Evolutionary conservation across 2,797 vertebrate genomes (phyloP), one percentile per base, ranked within the genome.

Genomic region (Cuniculus paca): DNA sequence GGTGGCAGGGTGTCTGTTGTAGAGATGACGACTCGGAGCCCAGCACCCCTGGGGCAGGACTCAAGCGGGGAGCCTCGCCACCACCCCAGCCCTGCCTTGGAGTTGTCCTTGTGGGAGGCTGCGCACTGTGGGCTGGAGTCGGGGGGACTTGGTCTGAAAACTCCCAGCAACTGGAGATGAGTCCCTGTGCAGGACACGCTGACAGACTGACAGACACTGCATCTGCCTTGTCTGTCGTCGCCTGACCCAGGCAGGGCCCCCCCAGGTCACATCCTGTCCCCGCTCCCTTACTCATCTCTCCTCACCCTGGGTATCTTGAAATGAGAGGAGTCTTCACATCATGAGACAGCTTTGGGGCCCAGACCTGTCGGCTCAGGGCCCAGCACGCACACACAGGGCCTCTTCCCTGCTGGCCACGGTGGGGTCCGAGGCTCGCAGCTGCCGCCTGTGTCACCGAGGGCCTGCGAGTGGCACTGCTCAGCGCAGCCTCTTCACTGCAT

Each of bases 121-220:
- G 14, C 7, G 3, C n/a, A 0, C 9, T n/a, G 20, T 2, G 34
- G 61, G 12, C 14, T n/a, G 6, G 34, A 16, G 63, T 22, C 17
- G 17, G 17, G 34, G 60, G 60, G 28, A 14, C 72, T 45, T 22
- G 26, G 12, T 74, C 39, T 28, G 26, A 45, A 16, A 45, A 45
- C 42, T 75, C 24, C 12, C 22, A 2, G 13, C 26, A 48, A 1
- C 24, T 48, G 13, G 26, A 16, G 42, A 16, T 2, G 13, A 24
- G 68, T 28, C 24, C 72, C 24, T 5, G 24, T 19, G 2, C 24
- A 42, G 72, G 72, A 28, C 42, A 74, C 24, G 1, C 6, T 14
- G 42, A 16, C 42, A 10, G 24, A 28, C 0, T 14, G 42, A 16
- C 42, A 10, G 24, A 28, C 0, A 5, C 24, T 26, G 34, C 14